These are phyloP conservation scores for Eulemur albifrons DNA, from an alignment of 2,797 vertebrate species.

Conservation along the genomic window DNA sequence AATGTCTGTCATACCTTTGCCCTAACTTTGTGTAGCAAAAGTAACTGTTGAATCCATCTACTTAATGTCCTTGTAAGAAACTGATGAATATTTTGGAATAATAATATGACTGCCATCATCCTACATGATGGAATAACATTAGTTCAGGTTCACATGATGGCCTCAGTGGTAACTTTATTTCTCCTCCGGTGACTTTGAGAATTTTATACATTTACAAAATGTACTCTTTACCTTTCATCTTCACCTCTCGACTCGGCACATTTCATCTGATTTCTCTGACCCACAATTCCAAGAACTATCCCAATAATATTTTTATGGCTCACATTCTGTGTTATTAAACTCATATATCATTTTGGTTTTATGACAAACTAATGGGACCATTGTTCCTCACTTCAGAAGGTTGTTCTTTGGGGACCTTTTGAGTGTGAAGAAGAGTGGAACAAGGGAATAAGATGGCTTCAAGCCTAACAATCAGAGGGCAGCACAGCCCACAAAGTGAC, in stretches of 20 bases:
- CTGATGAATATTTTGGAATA: not conserved
- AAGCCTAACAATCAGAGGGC: conserved; percentile 38
- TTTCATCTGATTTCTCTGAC: conserved; percentile 36
- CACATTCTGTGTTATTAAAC: conserved; percentile 70
- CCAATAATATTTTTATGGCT: conserved; percentile 40
- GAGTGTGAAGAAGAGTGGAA: not conserved
- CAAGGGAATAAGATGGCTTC: conserved; percentile 23
- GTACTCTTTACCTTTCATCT: not conserved
- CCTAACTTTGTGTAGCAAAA: conserved; percentile 57
- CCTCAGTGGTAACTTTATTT: not conserved
- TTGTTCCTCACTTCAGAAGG: conserved; percentile 39
- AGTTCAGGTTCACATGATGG: conserved; percentile 43
- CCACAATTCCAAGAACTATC: conserved; percentile 51
- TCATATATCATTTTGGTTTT: conserved; percentile 39
- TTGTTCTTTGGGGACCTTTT: conserved; percentile 65
- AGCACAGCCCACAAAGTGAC: not conserved
- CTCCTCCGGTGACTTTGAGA: conserved; percentile 36
- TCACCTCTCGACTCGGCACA: conserved; percentile 9
- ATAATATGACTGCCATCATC: not conserved
- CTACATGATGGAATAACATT: not conserved
- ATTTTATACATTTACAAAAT: conserved; percentile 52
- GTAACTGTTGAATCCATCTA: conserved; percentile 36
- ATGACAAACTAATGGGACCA: conserved; percentile 51
- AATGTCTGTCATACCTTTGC: conserved; percentile 37
- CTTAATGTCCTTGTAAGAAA: conserved; percentile 71